Evolutionary conservation across 2,113 vertebrate genomes (phyloP).

Genomic region (Rhizomys pruinosus): DNA sequence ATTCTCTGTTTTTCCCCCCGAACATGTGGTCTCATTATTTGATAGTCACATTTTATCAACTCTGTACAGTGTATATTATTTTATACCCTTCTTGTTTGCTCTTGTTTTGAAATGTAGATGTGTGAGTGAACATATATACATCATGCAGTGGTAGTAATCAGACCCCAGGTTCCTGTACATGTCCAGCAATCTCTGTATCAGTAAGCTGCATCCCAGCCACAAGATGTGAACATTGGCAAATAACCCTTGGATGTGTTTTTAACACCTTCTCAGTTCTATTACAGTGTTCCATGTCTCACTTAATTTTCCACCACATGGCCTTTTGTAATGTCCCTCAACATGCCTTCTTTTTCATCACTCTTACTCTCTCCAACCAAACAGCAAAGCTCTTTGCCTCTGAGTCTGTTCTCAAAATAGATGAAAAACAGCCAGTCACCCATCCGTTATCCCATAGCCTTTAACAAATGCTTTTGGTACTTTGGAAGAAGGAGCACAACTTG

Average conservation of each 20-base stretch:
- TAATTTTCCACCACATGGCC: constrained; percentile 21
- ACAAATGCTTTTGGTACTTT: background rate
- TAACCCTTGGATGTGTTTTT: background rate
- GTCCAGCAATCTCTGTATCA: background rate
- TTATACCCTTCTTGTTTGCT: constrained; percentile 3
- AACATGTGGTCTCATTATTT: background rate
- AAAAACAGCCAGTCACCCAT: background rate
- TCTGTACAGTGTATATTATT: background rate
- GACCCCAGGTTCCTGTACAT: background rate
- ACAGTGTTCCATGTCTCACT: background rate
- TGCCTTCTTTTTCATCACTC: background rate
- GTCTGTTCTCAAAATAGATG: constrained; percentile 1
- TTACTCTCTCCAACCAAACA: constrained; percentile 11
- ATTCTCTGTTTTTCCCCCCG: background rate
- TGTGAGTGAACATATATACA: background rate
- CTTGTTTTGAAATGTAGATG: constrained; percentile 56
- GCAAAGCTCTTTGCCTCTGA: constrained; percentile 26
- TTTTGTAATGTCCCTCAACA: constrained; percentile 21
- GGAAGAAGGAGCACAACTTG: background rate
- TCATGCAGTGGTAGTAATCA: background rate
- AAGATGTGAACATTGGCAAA: constrained; percentile 7
- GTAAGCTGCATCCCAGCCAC: background rate
- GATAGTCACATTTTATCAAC: background rate
- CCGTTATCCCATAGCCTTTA: background rate
- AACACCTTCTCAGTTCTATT: constrained; percentile 1